Evolutionary conservation across 2,888 invertebrate species (phyloP).

Genomic region (Dicycla oo): DNA sequence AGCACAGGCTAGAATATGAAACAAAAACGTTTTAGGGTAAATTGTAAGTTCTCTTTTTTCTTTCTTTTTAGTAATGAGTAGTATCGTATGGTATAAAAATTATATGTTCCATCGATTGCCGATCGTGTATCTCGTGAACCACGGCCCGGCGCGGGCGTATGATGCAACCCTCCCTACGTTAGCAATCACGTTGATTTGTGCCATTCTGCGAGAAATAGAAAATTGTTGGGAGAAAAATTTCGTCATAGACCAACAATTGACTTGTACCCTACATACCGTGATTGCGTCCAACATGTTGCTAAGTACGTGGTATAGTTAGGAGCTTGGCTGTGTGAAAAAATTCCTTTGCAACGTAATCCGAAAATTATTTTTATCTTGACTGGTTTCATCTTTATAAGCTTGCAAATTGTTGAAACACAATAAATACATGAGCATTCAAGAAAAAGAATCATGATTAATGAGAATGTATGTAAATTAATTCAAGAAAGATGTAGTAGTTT

Average conservation of each 20-base stretch:
- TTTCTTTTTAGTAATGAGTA: not conserved
- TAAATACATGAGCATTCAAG: too few species aligned
- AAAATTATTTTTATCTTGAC: constrained; percentile 9
- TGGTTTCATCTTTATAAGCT: not conserved
- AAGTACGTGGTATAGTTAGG: constrained; percentile 40
- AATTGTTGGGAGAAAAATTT: constrained; percentile 70
- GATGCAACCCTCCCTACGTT: constrained; percentile 67
- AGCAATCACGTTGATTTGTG: constrained; percentile 68
- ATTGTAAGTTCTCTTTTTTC: not conserved
- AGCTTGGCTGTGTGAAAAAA: constrained; percentile 41
- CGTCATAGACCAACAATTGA: constrained; percentile 56
- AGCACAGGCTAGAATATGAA: too few species aligned
- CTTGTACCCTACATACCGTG: constrained; percentile 59
- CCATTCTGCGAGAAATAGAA: constrained; percentile 66
- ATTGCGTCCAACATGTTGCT: constrained; percentile 35
- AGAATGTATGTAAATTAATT: too few species aligned
- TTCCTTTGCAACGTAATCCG: constrained; percentile 30
- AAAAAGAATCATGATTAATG: too few species aligned
- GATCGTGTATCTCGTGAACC: constrained; percentile 62
- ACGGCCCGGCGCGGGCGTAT: constrained; percentile 59
- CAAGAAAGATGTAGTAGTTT: too few species aligned
- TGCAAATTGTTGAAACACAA: too few species aligned
- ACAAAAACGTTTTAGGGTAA: too few species aligned
- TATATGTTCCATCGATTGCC: constrained; percentile 26
- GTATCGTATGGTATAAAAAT: constrained; percentile 19